phyloP scores from a whole-genome alignment of 2,888 invertebrate genomes.

The Lysandra bellargus region DNA sequence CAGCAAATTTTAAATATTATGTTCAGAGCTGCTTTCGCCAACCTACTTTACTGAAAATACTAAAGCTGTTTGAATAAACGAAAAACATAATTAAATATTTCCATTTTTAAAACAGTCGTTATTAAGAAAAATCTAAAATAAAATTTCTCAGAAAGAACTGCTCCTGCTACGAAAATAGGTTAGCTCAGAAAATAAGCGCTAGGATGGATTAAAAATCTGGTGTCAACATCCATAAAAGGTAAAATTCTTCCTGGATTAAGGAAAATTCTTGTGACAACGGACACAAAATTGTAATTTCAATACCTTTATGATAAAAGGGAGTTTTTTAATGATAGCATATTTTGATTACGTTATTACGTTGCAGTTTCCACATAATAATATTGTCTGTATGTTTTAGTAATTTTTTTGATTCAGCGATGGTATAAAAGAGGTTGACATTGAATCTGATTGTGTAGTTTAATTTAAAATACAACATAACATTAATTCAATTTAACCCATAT shows the following conservation, averaged over 20 bases:
- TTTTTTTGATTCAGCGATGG: no score
- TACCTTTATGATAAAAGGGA: neutral
- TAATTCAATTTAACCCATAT: no score
- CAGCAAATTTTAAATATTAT: neutral
- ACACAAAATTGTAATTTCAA: neutral
- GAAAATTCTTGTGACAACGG: neutral
- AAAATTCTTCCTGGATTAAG: neutral
- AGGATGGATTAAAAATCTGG: conserved; percentile 21
- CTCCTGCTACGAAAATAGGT: conserved; percentile 21
- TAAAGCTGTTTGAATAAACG: neutral
- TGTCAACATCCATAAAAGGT: conserved; percentile 17
- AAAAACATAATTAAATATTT: neutral
- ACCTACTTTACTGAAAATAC: neutral
- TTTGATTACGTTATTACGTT: neutral
- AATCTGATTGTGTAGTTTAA: no score
- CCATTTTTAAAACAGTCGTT: neutral
- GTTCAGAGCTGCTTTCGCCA: neutral
- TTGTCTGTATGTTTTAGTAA: neutral
- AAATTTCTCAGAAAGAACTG: conserved; percentile 3
- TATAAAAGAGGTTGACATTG: no score
- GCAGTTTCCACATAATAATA: neutral
- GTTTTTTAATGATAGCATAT: neutral
- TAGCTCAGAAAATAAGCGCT: conserved; percentile 21
- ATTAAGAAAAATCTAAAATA: neutral
- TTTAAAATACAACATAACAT: no score